These are phyloP conservation scores for Syndactyla subalaris DNA, from an alignment of 2,797 vertebrate genomes.

Conservation along the genomic window DNA sequence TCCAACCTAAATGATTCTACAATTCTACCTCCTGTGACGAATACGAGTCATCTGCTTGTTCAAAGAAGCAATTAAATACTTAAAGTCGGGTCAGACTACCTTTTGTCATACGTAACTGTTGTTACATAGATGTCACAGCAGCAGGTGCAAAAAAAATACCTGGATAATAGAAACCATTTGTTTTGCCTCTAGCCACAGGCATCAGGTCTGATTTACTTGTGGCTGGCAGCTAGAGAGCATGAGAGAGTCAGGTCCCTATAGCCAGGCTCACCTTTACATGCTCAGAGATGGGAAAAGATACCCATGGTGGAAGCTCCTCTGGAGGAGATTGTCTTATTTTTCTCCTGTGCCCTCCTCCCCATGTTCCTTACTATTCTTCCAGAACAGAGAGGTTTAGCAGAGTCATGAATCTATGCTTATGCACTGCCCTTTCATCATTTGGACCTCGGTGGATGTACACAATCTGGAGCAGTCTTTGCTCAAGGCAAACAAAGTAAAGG, in stretches of 20 bases:
- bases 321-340: background rate
- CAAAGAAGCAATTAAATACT: background rate
- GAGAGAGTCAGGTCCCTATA: background rate
- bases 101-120: constrained; percentile 14
- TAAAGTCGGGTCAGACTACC: constrained; percentile 21
- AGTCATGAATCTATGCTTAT: constrained; percentile 29
- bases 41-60: background rate
- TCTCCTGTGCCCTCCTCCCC: background rate
- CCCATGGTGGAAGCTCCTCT: background rate
- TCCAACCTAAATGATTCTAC: background rate
- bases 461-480: constrained; percentile 71
- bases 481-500: constrained; percentile 69
- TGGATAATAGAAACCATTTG: constrained; percentile 38
- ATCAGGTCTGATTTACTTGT: constrained; percentile 32
- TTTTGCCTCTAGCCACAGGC: constrained; percentile 33
- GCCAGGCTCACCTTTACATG: background rate
- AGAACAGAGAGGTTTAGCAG: background rate
- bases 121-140: constrained; percentile 32
- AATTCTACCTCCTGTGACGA: background rate
- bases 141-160: constrained; percentile 52
- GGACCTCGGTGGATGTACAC: constrained; percentile 53
- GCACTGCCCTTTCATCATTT: constrained; percentile 61
- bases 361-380: background rate
- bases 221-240: constrained; percentile 21
- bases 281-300: background rate